Evolutionary conservation across 2,888 invertebrate species (phyloP), one percentile per base, ranked within the genome.

Genomic region (Drosophila neotestacea): DNA sequence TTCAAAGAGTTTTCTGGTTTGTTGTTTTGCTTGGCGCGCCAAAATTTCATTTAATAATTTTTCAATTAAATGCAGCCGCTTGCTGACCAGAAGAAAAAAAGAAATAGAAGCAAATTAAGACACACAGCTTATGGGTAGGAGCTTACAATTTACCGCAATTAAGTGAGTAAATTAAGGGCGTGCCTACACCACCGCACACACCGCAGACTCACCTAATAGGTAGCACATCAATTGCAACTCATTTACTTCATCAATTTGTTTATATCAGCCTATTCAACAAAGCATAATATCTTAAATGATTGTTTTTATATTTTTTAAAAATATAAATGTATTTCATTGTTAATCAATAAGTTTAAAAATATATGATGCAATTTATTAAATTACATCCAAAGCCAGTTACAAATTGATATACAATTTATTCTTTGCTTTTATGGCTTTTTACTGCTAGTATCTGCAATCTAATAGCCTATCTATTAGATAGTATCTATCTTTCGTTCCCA

Each of bases 61-160:
- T 87, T 75, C 89, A 88, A 87, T 87, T 87, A 87, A 90, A 88
- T 78, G 87, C 89, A 86, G 89, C 86, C 64, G 83, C 47, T 59
- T 52, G 62, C 73, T 72, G 77, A 50, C 85, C 85, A 68, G 28
- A 13, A 48, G 22, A 47, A 30, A 27, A 44, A 76, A 48, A 54
- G 9, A 42, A 61, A 36, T n/a, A 44, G 52, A n/a, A 59, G n/a
- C 44, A 66, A 72, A 65, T 66, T 74, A 74, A 47, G 70, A 44
- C 22, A 22, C 59, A 46, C 48, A 60, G 59, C 55, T 46, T 36
- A 56, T 27, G 56, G 42, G 67, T 73, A 66, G 70, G 10, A 36
- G 63, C 67, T 73, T 69, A 85, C 79, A 88, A 80, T 81, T 88
- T 74, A 87, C 81, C 83, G 70, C 83, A 81, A 85, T 88, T 85